phyloP scores from a whole-genome alignment of 1,140 invertebrate genomes.

The Drosophila teissieri region DNA sequence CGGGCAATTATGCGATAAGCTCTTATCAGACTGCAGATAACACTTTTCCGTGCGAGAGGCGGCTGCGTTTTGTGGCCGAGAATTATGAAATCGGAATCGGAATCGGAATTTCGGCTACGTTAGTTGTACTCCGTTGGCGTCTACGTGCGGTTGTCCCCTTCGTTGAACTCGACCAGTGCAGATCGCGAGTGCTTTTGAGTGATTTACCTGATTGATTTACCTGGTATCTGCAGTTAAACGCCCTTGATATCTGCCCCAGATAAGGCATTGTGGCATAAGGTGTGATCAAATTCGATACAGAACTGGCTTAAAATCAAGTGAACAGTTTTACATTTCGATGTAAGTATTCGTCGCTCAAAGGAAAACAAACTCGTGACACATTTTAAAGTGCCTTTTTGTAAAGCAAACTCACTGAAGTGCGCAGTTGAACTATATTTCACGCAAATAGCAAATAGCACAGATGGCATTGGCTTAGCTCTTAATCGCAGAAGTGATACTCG shows the following conservation, averaged over 20 bases:
- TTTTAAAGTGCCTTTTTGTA: too few species aligned
- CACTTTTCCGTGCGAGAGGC: constrained; percentile 5
- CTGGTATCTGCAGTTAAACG: constrained; percentile 32
- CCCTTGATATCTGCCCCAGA: constrained; percentile 22
- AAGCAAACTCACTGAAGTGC: not conserved
- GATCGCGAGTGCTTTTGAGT: constrained; percentile 26
- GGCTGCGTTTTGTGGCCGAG: constrained; percentile 11
- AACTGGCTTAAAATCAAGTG: not conserved
- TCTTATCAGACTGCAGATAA: constrained; percentile 70
- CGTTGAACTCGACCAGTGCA: constrained; percentile 23
- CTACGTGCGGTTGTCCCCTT: constrained; percentile 61
- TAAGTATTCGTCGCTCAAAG: constrained; percentile 3
- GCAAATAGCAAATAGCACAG: too few species aligned
- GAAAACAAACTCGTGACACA: not conserved
- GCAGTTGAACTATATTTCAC: not conserved
- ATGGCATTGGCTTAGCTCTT: not conserved
- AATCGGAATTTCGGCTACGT: constrained; percentile 42
- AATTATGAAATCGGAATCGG: constrained; percentile 70
- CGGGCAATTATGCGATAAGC: constrained; percentile 74
- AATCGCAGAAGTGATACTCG: not conserved
- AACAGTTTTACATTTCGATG: not conserved
- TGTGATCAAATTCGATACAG: constrained; percentile 26
- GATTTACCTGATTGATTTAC: constrained; percentile 39
- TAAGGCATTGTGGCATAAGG: constrained; percentile 29
- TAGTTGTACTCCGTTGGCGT: constrained; percentile 64